phyloP scores from a whole-genome alignment of 37 sponge, comb jelly and placozoan genomes.

The Ianthella basta region DNA sequence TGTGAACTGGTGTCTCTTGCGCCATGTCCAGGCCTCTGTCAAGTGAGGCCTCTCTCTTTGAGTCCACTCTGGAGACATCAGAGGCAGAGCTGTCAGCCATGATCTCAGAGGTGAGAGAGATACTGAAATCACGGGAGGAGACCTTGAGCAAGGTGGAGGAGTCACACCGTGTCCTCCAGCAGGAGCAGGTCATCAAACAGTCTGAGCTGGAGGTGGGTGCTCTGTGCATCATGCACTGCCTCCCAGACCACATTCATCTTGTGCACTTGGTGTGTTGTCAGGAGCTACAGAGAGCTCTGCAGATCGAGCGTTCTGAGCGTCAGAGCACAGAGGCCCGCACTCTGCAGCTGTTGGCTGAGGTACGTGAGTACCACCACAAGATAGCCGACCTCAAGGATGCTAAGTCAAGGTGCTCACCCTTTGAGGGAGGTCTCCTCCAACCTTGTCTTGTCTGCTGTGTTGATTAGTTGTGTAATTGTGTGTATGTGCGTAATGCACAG shows the following conservation, averaged over 20 bases:
- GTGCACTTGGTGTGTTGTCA: conserved; percentile 11
- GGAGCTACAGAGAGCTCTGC: conserved; percentile 73
- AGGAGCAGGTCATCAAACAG: conserved; percentile 27
- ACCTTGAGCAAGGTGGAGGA: conserved; percentile 17
- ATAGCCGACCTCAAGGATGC: conserved; percentile 17
- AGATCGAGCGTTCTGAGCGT: conserved; percentile 67
- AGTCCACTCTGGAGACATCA: conserved; percentile 14
- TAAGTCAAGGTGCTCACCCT: not conserved
- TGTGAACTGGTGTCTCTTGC: not conserved
- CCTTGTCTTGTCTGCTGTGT: not conserved
- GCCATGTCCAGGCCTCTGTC: not conserved
- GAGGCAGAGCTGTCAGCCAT: conserved; percentile 27
- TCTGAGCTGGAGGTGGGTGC: conserved; percentile 27
- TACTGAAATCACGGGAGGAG: conserved; percentile 17
- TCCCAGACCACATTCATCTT: not conserved
- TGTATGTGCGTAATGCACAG: conserved; percentile 19
- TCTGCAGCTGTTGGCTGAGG: conserved; percentile 70
- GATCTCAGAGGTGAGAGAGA: conserved; percentile 25
- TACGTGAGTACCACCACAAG: conserved; percentile 51
- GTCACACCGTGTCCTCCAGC: conserved; percentile 14
- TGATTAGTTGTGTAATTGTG: not conserved
- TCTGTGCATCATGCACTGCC: not conserved
- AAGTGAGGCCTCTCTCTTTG: not conserved
- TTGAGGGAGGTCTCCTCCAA: not conserved
- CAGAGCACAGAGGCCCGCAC: conserved; percentile 47